Percentiles rank a stretch among this genome's conserved stretches.
Conservation (phyloP, 2,113 vertebrate genomes). For the Hoplias malabaricus region DNA sequence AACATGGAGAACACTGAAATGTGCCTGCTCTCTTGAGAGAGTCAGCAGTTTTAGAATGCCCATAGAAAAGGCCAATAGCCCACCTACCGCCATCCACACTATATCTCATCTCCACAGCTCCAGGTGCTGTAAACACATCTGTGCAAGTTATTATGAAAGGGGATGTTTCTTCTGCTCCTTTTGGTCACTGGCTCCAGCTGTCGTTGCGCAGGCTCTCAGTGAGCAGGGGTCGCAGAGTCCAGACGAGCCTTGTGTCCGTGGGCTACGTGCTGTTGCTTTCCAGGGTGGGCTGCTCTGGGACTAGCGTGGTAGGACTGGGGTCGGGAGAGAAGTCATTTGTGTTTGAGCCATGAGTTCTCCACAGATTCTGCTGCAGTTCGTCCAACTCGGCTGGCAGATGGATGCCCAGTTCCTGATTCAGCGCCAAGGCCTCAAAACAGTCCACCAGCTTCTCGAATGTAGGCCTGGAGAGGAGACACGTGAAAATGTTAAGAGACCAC, state of each 20-base stretch:
- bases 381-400: slow-evolving; percentile 91
- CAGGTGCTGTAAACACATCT: slow-evolving; percentile 55
- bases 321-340: slow-evolving; percentile 39
- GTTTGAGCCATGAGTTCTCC: slow-evolving; percentile 62
- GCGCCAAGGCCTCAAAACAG: slow-evolving; percentile 86
- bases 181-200: slow-evolving; percentile 34
- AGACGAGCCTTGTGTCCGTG: too few relatives aligned
- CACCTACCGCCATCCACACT: slow-evolving; percentile 4
- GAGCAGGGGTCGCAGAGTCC: slow-evolving; percentile 15
- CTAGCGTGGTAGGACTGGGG: slow-evolving; percentile 47
- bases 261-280: slow-evolving; percentile 58
- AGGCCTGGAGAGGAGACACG: slow-evolving; percentile 71
- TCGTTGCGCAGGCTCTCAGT: slow-evolving; percentile 60
- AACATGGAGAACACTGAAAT: slow-evolving; percentile 61
- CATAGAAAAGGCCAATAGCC: slow-evolving; percentile 13
- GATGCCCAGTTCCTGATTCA: slow-evolving; percentile 91
- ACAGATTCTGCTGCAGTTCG: slow-evolving; percentile 83
- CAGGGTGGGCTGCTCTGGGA: slow-evolving; percentile 48
- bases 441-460: slow-evolving; percentile 93
- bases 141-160: slow-evolving; percentile 26
- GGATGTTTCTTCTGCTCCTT: slow-evolving; percentile 15
- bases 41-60: slow-evolving; percentile 40
- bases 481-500: neutral
- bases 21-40: slow-evolving; percentile 37
- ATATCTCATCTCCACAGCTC: slow-evolving; percentile 54